These are phyloP conservation scores for Neosalanx taihuensis DNA, from an alignment of 2,797 vertebrate species.

Conservation along the genomic window DNA sequence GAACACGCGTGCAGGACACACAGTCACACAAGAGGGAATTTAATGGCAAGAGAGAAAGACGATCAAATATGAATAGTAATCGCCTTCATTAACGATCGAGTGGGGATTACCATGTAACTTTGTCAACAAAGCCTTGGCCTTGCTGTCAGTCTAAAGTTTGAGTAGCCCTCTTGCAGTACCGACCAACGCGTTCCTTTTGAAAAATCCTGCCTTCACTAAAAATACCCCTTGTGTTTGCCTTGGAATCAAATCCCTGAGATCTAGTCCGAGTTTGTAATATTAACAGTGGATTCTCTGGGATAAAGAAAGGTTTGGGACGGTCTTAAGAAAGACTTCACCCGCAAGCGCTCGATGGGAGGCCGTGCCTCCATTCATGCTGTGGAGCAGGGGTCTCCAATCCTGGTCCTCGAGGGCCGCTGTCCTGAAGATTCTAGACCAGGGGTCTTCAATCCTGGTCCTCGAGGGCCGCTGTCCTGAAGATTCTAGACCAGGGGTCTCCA, in stretches of 20 bases:
- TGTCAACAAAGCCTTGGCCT: not conserved
- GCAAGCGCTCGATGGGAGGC: no score
- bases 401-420: no score
- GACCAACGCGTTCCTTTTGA: not conserved
- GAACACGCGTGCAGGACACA: not conserved
- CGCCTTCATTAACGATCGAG: conserved; percentile 40
- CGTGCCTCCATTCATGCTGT: no score
- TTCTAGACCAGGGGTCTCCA: no score
- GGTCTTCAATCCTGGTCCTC: no score
- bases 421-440: no score
- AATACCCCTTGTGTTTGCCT: not conserved
- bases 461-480: no score
- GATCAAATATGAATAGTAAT: conserved; percentile 26
- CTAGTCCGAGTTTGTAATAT: not conserved
- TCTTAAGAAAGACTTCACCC: no score
- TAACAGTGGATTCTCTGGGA: not conserved
- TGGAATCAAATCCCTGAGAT: conserved; percentile 3
- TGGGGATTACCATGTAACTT: conserved; percentile 35
- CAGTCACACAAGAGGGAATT: no score
- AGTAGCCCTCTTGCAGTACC: not conserved
- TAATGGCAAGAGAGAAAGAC: no score
- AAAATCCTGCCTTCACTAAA: not conserved
- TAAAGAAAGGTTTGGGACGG: not conserved
- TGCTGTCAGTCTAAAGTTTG: conserved; percentile 5
- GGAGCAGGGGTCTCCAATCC: no score